These are phyloP conservation scores for Spodoptera littoralis DNA, from an alignment of 2,888 invertebrate species.

Conservation along the genomic window DNA sequence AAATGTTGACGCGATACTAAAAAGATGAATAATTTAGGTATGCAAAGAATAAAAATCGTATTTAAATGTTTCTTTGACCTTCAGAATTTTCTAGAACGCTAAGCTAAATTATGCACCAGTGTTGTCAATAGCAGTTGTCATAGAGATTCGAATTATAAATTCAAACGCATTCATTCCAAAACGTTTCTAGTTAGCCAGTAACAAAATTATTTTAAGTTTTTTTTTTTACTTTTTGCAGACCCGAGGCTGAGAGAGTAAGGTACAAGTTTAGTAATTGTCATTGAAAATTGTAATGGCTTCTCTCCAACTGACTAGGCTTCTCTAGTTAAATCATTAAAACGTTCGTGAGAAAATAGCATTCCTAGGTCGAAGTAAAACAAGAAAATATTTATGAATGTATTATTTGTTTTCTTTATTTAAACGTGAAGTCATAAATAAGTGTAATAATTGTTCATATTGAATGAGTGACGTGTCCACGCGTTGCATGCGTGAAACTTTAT, in stretches of 20 bases:
- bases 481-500: slow-evolving; percentile 48
- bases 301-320: slow-evolving; percentile 33
- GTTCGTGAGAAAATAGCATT: slow-evolving; percentile 36
- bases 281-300: slow-evolving; percentile 38
- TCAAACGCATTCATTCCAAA: not conserved
- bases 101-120: slow-evolving; percentile 8
- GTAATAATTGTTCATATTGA: slow-evolving; percentile 32
- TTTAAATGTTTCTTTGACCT: not conserved
- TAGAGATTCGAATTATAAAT: slow-evolving; percentile 19
- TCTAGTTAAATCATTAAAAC: slow-evolving; percentile 28
- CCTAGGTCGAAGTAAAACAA: slow-evolving; percentile 8
- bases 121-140: slow-evolving; percentile 24
- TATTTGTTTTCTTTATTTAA: not conserved
- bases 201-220: no score
- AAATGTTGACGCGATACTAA: not conserved
- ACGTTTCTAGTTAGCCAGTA: no score
- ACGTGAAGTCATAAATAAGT: slow-evolving; percentile 13
- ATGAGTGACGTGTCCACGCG: slow-evolving; percentile 59
- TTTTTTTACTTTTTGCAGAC: not conserved
- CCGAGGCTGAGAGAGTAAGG: not conserved
- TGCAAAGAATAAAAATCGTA: no score
- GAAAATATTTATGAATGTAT: slow-evolving; percentile 3
- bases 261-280: slow-evolving; percentile 14
- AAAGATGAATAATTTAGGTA: not conserved
- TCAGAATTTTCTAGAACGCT: slow-evolving; percentile 8